phyloP scores from a whole-genome alignment of 2,113 vertebrate species.

The Oreamnos americanus region DNA sequence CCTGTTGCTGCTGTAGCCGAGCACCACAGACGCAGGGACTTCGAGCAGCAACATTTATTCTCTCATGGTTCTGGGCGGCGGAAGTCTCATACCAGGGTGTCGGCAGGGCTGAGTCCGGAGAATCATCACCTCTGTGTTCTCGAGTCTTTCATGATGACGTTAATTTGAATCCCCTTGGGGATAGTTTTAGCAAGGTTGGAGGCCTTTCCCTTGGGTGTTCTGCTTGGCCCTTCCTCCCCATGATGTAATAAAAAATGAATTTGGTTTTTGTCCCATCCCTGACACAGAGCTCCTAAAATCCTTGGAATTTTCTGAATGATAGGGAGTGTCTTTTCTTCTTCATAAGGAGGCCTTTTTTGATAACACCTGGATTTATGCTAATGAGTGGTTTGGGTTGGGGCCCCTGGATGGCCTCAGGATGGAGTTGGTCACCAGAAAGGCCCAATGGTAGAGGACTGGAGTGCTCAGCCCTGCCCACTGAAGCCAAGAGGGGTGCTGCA shows the following conservation, averaged over 20 bases:
- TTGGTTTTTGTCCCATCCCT: background rate
- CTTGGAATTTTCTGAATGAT: background rate
- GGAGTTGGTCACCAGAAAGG: background rate
- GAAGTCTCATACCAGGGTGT: accelerated
- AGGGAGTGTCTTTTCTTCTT: background rate
- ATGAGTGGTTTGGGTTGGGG: background rate
- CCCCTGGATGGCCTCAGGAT: background rate
- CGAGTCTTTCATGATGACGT: accelerated
- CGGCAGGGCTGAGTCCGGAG: background rate
- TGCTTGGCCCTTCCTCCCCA: background rate
- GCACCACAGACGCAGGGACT: background rate
- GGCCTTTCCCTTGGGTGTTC: background rate
- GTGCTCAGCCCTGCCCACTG: background rate
- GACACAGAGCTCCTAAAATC: background rate
- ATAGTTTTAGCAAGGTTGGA: background rate
- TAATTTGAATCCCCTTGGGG: background rate
- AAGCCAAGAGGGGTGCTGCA: background rate
- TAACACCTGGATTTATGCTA: background rate
- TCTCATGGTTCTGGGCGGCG: background rate
- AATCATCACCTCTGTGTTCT: background rate
- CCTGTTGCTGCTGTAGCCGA: background rate
- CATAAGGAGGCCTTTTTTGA: background rate
- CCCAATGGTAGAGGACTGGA: background rate
- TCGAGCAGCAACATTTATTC: accelerated
- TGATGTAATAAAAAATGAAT: background rate